A percentile compares a stretch with the other conserved stretches of the same genome.
These are phyloP conservation scores for Carettochelys insculpta DNA, from an alignment of 2,113 vertebrate genomes.

Conservation along the genomic window DNA sequence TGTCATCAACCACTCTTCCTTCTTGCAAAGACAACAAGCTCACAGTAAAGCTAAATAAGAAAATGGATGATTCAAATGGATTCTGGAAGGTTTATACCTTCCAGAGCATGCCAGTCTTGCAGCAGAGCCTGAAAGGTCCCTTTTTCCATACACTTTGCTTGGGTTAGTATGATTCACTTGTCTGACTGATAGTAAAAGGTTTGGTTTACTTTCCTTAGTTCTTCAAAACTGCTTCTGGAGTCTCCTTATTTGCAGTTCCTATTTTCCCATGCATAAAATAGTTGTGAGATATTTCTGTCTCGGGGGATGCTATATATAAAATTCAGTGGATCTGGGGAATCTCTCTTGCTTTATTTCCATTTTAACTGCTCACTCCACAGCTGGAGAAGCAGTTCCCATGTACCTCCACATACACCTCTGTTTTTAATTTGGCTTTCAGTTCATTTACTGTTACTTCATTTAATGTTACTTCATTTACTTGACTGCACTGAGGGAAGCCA, in stretches of 20 bases:
- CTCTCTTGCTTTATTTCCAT: neutral
- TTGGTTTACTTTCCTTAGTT: neutral
- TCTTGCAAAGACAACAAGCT: neutral
- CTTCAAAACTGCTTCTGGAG: neutral
- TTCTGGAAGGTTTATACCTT: too few relatives aligned
- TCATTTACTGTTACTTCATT: neutral
- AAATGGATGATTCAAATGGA: neutral
- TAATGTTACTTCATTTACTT: neutral
- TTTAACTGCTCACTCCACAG: neutral
- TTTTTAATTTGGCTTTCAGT: neutral
- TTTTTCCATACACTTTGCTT: neutral
- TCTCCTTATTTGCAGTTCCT: too few relatives aligned
- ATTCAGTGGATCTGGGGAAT: neutral
- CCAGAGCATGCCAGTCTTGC: neutral
- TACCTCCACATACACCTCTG: neutral
- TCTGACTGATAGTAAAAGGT: neutral
- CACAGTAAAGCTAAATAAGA: neutral
- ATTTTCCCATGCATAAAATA: neutral
- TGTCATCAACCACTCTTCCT: rapidly evolving
- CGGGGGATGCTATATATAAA: neutral
- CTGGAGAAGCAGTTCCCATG: neutral
- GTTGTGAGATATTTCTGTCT: neutral
- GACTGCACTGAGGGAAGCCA: neutral
- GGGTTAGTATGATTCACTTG: neutral
- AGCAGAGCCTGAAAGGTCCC: too few relatives aligned